Percentiles rank a stretch among this genome's conserved stretches.
Evolutionary conservation across 2,797 vertebrate species (phyloP).

Genomic region (Helicolenus hilgendorfi): DNA sequence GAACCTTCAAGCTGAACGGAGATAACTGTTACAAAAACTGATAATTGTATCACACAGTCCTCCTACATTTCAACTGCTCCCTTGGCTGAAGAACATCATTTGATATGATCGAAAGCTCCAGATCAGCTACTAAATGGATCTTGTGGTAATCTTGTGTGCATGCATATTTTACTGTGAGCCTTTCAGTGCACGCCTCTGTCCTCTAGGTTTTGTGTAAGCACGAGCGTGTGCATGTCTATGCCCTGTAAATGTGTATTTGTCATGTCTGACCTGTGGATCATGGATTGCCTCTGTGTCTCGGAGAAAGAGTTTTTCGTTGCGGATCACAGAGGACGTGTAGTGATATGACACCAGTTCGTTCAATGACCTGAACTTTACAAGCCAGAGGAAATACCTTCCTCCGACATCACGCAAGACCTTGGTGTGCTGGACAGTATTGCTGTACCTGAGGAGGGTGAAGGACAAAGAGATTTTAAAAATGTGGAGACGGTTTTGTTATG

Average conservation of each 20-base stretch:
- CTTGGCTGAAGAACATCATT: too few relatives aligned
- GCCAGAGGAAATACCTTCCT: slow-evolving; percentile 95
- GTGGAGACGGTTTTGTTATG: neutral
- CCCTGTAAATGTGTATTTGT: neutral
- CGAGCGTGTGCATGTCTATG: neutral
- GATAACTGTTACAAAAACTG: neutral
- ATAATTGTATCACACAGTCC: neutral
- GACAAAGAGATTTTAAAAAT: neutral
- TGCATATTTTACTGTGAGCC: too few relatives aligned
- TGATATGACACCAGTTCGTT: slow-evolving; percentile 95
- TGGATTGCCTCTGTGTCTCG: slow-evolving; percentile 91
- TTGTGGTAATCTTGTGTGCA: too few relatives aligned
- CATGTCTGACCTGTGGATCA: slow-evolving; percentile 90
- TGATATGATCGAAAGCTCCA: too few relatives aligned
- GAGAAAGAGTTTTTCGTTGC: slow-evolving; percentile 94
- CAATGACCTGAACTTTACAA: slow-evolving; percentile 95
- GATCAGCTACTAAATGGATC: too few relatives aligned
- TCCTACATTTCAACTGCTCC: too few relatives aligned
- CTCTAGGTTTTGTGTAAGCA: neutral
- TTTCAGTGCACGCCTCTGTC: too few relatives aligned
- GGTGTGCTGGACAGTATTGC: slow-evolving; percentile 94
- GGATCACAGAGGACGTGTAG: slow-evolving; percentile 93
- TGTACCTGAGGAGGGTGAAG: slow-evolving; percentile 83
- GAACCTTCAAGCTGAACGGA: neutral
- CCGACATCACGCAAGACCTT: slow-evolving; percentile 94